phyloP scores from a whole-genome alignment of 2,888 invertebrate species.

The Pandemis cinnamomeana region DNA sequence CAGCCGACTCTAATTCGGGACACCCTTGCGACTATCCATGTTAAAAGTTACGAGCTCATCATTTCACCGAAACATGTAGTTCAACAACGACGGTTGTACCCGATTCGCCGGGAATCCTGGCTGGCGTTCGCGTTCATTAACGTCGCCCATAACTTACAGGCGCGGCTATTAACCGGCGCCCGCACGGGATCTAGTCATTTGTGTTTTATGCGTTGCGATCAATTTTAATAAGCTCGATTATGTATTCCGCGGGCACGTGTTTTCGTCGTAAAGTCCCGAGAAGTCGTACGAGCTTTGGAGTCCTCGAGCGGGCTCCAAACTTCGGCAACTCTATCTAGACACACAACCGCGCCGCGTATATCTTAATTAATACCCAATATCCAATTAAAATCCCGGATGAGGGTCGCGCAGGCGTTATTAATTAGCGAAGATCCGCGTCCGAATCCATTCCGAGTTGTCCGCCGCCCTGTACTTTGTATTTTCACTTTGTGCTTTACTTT shows the following conservation, averaged over 20 bases:
- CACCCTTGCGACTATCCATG: constrained; percentile 2
- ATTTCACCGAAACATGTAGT: neutral
- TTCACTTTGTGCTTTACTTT: neutral
- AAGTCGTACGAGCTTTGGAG: neutral
- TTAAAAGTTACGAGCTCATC: constrained; percentile 5
- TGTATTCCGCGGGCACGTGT: neutral
- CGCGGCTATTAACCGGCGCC: constrained; percentile 11
- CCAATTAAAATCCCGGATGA: constrained; percentile 15
- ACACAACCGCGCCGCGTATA: neutral
- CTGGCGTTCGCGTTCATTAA: neutral
- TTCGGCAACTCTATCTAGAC: neutral
- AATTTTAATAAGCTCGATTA: constrained; percentile 24
- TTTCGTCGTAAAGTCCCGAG: neutral
- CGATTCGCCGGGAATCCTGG: constrained; percentile 14
- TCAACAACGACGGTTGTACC: constrained; percentile 15
- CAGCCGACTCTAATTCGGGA: constrained; percentile 8
- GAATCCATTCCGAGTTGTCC: neutral
- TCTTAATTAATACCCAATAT: constrained; percentile 25
- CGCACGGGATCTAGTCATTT: constrained; percentile 20
- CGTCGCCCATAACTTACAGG: constrained; percentile 21
- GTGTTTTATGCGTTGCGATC: constrained; percentile 18
- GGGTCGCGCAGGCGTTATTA: constrained; percentile 15
- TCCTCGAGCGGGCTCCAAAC: constrained; percentile 3
- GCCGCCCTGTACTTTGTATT: neutral
- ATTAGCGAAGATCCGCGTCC: constrained; percentile 14